phyloP scores from a whole-genome alignment of 2,888 invertebrate genomes.

The Spilarctia lutea region DNA sequence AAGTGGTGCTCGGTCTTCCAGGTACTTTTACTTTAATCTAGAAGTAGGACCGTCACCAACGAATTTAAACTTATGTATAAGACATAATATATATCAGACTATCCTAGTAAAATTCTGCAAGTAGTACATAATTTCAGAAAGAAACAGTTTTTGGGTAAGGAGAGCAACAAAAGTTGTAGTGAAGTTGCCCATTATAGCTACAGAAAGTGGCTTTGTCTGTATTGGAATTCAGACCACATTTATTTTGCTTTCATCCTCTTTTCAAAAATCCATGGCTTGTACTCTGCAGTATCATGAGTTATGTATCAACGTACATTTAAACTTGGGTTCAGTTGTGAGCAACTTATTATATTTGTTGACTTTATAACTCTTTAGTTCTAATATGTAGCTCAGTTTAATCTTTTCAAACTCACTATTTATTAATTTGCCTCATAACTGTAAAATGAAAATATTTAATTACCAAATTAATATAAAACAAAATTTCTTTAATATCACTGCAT shows the following conservation, averaged over 20 bases:
- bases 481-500: too few species aligned
- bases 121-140: neutral
- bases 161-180: neutral
- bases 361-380: slow-evolving; percentile 1
- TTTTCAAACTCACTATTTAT: neutral
- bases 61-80: too few species aligned
- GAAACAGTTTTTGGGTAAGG: too few species aligned
- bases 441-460: neutral
- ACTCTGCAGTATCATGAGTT: slow-evolving; percentile 12
- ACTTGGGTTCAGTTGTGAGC: slow-evolving; percentile 28
- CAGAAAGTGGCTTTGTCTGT: slow-evolving; percentile 16
- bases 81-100: too few species aligned
- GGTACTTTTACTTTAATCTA: too few species aligned
- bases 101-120: too few species aligned
- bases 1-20: too few species aligned
- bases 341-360: slow-evolving; percentile 22
- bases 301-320: slow-evolving; percentile 19
- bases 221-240: slow-evolving; percentile 8
- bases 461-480: too few species aligned
- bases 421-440: neutral
- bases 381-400: neutral
- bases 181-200: neutral
- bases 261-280: slow-evolving; percentile 19
- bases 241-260: slow-evolving; percentile 38
- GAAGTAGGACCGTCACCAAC: too few species aligned